Percentiles rank a stretch among this genome's conserved stretches.
Conservation (phyloP, 2,113 vertebrate species). For the Tauraco erythrolophus region DNA sequence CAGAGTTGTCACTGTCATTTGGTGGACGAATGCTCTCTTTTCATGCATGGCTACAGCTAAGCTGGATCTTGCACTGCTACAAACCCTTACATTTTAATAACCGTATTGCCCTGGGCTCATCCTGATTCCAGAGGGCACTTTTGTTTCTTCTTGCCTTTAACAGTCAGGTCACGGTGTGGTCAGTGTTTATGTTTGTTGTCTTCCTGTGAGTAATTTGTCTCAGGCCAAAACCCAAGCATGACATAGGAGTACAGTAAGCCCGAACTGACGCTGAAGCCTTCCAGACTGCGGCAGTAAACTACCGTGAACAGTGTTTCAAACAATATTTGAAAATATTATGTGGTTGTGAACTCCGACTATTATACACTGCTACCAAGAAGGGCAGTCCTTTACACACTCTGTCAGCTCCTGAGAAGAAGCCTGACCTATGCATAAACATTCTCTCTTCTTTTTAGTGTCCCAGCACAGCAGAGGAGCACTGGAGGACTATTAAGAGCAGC, state of each 20-base stretch:
- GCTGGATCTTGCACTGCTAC: not conserved
- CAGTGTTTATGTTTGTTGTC: slow-evolving; percentile 4
- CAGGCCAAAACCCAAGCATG: not conserved
- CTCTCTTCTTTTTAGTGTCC: not conserved
- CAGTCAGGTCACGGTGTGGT: not conserved
- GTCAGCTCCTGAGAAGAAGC: not conserved
- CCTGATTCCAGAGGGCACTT: not conserved
- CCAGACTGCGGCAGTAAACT: slow-evolving; percentile 30
- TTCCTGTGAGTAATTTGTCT: not conserved
- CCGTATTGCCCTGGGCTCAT: not conserved
- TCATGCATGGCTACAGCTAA: not conserved
- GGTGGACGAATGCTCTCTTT: not conserved
- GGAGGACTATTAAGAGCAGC: not conserved
- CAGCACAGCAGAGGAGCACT: not conserved
- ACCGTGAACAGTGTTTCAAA: not conserved
- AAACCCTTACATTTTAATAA: not conserved
- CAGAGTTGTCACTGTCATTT: not conserved
- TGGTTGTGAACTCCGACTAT: not conserved
- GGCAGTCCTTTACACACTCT: not conserved
- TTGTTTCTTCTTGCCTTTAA: not conserved
- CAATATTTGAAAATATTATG: slow-evolving; percentile 20
- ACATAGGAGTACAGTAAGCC: not conserved
- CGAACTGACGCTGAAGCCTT: slow-evolving; percentile 3
- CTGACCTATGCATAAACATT: not conserved
- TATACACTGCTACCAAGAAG: not conserved